A percentile compares a stretch with the other conserved stretches of the same genome.
Conservation (phyloP, 2,113 vertebrate genomes). For the Alectura lathami region DNA sequence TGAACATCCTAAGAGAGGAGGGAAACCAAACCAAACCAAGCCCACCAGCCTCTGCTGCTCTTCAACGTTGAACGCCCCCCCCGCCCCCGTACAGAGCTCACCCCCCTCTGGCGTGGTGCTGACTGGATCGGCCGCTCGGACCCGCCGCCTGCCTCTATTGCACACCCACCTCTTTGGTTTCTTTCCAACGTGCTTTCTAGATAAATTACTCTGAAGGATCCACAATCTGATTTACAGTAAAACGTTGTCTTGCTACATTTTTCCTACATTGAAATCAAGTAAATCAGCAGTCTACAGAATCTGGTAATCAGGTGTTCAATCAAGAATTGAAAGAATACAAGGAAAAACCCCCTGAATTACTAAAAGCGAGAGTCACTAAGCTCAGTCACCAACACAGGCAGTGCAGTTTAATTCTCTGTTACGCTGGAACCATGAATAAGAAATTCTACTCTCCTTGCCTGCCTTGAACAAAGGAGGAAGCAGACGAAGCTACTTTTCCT, state of each 20-base stretch:
- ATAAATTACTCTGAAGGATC: slow-evolving; percentile 56
- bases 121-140: slow-evolving; percentile 28
- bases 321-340: not conserved
- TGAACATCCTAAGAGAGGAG: not conserved
- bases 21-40: not conserved
- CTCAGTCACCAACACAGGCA: not conserved
- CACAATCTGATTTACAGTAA: slow-evolving; percentile 19
- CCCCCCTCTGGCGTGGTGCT: not conserved
- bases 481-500: slow-evolving; percentile 32
- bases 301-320: slow-evolving; percentile 39
- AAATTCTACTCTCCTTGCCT: not conserved
- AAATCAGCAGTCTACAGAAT: slow-evolving; percentile 60
- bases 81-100: not conserved
- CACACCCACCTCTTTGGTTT: slow-evolving; percentile 79
- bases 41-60: slow-evolving; percentile 15
- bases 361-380: not conserved
- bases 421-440: not conserved
- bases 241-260: slow-evolving; percentile 45
- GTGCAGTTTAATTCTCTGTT: not conserved
- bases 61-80: not conserved
- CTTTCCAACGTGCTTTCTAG: slow-evolving; percentile 39
- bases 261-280: slow-evolving; percentile 61
- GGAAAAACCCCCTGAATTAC: not conserved
- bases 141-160: slow-evolving; percentile 69
- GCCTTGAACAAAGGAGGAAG: slow-evolving; percentile 17